Conservation (phyloP, 2,113 vertebrate genomes). For the Anhinga rufa region DNA sequence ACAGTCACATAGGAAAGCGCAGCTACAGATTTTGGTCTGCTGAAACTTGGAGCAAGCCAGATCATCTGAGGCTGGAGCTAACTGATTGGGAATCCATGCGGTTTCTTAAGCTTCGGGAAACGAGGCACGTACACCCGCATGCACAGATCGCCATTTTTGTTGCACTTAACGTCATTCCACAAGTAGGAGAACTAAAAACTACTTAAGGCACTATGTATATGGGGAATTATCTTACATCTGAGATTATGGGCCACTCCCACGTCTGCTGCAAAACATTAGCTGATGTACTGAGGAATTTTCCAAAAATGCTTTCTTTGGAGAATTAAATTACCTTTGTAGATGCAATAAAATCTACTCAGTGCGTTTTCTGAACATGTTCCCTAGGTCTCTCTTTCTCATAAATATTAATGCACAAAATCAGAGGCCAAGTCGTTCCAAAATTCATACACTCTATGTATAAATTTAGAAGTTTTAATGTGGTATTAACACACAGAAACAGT, state of each 20-base stretch:
- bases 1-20: neutral
- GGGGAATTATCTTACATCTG: neutral
- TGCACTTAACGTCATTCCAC: neutral
- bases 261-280: neutral
- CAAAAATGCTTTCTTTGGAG: neutral
- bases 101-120: neutral
- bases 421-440: neutral
- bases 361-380: neutral
- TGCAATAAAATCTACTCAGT: neutral
- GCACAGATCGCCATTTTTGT: neutral
- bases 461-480: slow-evolving; percentile 13
- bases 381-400: neutral
- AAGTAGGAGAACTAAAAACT: neutral
- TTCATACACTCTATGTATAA: neutral
- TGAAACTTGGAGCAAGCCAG: neutral
- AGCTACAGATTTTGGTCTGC: neutral
- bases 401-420: slow-evolving; percentile 36
- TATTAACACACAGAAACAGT: slow-evolving; percentile 1
- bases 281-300: neutral
- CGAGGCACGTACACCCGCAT: accelerated
- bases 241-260: neutral
- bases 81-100: accelerated
- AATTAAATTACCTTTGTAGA: neutral
- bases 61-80: neutral
- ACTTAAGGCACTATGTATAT: neutral